Evolutionary conservation across 2,113 vertebrate genomes (phyloP), one percentile per base, ranked within the genome.

Genomic region (Actenoides lindsayi): DNA sequence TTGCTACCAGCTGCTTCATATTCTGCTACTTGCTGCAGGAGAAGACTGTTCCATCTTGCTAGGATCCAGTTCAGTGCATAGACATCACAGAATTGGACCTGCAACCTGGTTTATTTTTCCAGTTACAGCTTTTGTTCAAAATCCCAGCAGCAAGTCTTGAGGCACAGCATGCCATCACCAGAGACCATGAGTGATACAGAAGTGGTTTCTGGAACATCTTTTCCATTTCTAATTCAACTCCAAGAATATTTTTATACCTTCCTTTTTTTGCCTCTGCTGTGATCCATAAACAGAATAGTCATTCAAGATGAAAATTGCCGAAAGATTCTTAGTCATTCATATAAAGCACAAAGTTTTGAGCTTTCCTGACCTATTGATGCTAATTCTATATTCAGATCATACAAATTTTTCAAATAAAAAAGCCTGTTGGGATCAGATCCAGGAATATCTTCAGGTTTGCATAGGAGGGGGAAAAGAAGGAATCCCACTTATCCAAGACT

Each of bases 1-100:
- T 21, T 21, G 18, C 59, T 83, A 94, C 89, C 96, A 96, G 90
- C 95, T 96, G 90, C 90, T 97, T 96, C 81, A 54, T 92, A 89
- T 96, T 95, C 95, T 95, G 76, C 56, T 50, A 67, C 67, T 96
- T 92, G 78, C 65, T 93, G 89, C 21, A 84, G 71, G 42, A 80
- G 75, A 82, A 84, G 57, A 79, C 65, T 65, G 75, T 84, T 95
- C 84, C 87, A 60, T 95, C 83, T 64, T 80, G 77, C 69, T 44
- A 80, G 54, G 95, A 97, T 92, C n/a, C 93, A 84, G 89, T 70
- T 95, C 84, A 87, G 51, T 92, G 92, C 62, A 81, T 50, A 96
- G 63, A 95, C 83, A 94, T 86, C 5, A 54, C 42, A 90, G 83
- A 91, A 89, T 30, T 65, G 70, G 80, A 96, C 81, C 46, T 6